These are phyloP conservation scores for Elaphurus davidianus DNA, from an alignment of 2,113 vertebrate genomes.

Conservation along the genomic window DNA sequence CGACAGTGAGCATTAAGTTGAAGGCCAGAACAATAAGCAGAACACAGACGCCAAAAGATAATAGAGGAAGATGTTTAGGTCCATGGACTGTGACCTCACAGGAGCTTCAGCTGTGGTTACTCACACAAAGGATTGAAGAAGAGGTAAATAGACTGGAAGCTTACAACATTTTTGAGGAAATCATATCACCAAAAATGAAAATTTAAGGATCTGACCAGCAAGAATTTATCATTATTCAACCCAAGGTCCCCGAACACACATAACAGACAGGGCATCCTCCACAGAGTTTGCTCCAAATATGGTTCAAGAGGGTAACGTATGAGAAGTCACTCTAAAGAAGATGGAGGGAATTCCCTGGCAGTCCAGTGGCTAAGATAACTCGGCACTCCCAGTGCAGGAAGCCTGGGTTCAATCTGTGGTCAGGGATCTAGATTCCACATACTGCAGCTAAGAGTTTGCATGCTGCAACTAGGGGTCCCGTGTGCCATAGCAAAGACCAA, in stretches of 20 bases:
- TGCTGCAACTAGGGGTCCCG: neutral
- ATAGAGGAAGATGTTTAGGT: neutral
- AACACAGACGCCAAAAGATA: neutral
- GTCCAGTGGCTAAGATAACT: neutral
- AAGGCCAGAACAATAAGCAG: neutral
- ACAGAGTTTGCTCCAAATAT: neutral
- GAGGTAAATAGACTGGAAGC: neutral
- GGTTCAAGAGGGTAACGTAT: neutral
- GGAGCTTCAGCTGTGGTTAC: neutral
- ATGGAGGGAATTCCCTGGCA: neutral
- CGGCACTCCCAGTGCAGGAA: neutral
- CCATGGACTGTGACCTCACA: neutral
- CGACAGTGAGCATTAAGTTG: neutral
- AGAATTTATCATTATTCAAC: neutral
- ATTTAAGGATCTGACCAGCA: neutral
- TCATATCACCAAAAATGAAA: neutral
- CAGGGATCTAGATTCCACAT: neutral
- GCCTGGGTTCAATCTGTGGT: neutral
- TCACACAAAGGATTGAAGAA: neutral
- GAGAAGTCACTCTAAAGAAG: neutral
- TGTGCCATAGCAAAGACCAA: neutral
- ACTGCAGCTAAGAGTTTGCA: neutral
- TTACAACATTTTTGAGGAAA: neutral
- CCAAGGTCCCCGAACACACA: neutral
- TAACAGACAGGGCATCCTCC: neutral